phyloP scores from a whole-genome alignment of 2,888 invertebrate species.

The Mythimna impura region DNA sequence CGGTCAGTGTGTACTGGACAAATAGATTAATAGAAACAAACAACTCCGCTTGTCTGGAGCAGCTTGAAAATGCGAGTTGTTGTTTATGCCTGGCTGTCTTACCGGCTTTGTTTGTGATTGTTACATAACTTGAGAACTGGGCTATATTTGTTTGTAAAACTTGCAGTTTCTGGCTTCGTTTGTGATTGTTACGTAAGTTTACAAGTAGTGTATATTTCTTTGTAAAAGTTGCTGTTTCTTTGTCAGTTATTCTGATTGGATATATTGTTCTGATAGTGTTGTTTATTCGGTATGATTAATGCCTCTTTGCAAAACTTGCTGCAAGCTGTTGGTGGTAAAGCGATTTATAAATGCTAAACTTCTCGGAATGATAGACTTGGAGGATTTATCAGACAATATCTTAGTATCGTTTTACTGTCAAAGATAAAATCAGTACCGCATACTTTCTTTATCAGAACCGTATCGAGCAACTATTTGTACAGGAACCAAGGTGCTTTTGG shows the following conservation, averaged over 20 bases:
- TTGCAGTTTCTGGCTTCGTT: neutral
- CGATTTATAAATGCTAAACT: neutral
- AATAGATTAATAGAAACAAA: slow-evolving; percentile 30
- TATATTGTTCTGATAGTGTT: neutral
- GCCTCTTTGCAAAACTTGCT: neutral
- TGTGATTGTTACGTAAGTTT: no score
- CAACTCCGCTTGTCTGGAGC: slow-evolving; percentile 18
- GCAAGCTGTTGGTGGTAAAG: neutral
- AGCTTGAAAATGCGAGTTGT: slow-evolving; percentile 36
- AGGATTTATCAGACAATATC: no score
- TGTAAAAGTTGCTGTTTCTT: neutral
- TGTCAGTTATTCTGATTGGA: slow-evolving; percentile 17
- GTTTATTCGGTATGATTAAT: neutral
- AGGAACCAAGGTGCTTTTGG: no score
- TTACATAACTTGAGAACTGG: slow-evolving; percentile 15
- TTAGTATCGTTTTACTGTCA: no score
- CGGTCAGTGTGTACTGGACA: slow-evolving; percentile 18
- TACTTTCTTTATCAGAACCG: no score
- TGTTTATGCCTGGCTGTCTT: slow-evolving; percentile 18
- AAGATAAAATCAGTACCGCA: no score
- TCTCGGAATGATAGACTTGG: neutral
- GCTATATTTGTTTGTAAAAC: slow-evolving; percentile 3
- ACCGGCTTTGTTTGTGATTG: slow-evolving; percentile 2
- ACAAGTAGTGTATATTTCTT: slow-evolving; percentile 1
- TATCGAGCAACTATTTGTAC: no score